Conservation (phyloP, 1,140 invertebrate genomes). For the Gryllus bimaculatus region DNA sequence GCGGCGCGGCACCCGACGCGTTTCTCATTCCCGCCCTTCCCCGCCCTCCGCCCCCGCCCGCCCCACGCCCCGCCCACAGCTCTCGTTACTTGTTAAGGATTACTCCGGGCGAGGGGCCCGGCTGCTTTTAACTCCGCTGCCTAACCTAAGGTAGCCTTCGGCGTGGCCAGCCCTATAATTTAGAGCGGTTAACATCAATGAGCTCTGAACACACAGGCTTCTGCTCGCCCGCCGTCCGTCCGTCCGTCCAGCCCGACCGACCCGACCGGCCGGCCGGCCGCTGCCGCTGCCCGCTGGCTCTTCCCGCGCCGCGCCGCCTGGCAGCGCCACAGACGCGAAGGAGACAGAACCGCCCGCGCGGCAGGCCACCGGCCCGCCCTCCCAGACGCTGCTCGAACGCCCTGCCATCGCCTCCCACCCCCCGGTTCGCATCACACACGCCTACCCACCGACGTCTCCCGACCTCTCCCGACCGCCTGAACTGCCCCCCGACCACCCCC, state of each 20-base stretch:
- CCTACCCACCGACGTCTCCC: no score
- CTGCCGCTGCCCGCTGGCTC: no score
- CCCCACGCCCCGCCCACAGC: background rate
- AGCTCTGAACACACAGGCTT: background rate
- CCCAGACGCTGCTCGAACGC: no score
- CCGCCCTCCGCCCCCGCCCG: background rate
- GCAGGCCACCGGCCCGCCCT: no score
- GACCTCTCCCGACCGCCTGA: no score
- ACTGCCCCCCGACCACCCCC: no score
- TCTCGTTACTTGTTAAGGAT: background rate
- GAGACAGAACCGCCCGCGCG: no score
- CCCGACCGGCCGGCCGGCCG: no score
- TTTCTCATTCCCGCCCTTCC: background rate
- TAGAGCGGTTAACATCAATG: constrained; percentile 1
- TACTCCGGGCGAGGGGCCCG: background rate
- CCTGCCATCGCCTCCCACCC: no score
- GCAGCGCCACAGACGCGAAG: no score
- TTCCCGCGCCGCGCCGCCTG: no score
- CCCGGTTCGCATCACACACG: no score
- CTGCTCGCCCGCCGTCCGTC: background rate
- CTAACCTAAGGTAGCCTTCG: background rate
- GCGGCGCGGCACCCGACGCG: background rate
- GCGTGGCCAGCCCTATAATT: constrained; percentile 3
- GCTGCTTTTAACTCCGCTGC: background rate
- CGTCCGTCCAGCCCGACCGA: background rate